phyloP scores from a whole-genome alignment of 2,797 vertebrate genomes.

The Carcharodon carcharias region DNA sequence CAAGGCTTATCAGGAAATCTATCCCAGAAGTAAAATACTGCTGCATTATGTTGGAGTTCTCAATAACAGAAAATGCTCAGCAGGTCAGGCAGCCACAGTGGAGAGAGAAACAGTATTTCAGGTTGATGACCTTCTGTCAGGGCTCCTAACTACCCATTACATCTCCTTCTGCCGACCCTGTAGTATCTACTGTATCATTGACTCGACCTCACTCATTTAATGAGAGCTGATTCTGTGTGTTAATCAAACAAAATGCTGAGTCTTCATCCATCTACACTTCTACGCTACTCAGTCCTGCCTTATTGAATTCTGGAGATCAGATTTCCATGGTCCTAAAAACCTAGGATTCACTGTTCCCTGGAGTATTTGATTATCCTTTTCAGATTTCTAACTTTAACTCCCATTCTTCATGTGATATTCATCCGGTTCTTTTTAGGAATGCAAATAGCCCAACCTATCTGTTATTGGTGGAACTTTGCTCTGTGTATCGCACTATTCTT shows the following conservation, averaged over 20 bases:
- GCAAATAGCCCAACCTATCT: background rate
- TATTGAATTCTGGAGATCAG: background rate
- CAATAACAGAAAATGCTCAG: background rate
- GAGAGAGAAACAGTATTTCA: background rate
- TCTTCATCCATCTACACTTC: background rate
- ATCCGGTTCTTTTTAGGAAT: background rate
- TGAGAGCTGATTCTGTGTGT: background rate
- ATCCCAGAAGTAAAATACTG: background rate
- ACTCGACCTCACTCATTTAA: background rate
- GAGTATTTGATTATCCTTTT: background rate
- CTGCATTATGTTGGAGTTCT: background rate
- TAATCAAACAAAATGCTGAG: background rate
- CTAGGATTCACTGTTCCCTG: background rate
- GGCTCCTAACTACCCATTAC: background rate
- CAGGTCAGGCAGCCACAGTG: background rate
- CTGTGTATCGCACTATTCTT: background rate
- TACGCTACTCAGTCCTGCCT: background rate
- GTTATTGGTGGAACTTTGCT: background rate
- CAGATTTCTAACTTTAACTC: background rate
- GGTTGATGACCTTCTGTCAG: background rate
- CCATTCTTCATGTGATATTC: background rate
- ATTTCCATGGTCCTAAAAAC: background rate
- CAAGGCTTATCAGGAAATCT: background rate
- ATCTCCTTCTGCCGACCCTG: background rate
- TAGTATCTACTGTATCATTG: background rate